Evolutionary conservation across 2,797 vertebrate species (phyloP).

Genomic region (Sparidentex hasta): DNA sequence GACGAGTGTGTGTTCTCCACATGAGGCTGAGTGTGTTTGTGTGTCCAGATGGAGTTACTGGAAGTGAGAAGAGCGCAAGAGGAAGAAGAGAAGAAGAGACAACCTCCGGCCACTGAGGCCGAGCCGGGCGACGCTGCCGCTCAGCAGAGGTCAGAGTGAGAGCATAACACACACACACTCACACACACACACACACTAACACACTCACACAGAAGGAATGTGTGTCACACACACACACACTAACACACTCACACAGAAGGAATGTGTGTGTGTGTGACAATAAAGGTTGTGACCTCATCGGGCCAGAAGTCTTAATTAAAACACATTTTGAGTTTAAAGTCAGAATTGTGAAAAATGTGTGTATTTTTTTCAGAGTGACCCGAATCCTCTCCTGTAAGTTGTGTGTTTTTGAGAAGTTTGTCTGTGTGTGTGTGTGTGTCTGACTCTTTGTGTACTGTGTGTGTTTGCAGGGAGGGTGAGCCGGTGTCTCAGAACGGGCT

Average conservation of each 20-base stretch:
- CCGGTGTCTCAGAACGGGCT: conserved; percentile 93
- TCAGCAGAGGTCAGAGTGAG: conserved; percentile 86
- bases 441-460: conserved; percentile 17
- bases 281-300: too few relatives aligned
- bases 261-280: too few relatives aligned
- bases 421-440: conserved; percentile 4
- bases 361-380: too few relatives aligned
- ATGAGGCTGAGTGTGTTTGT: background rate
- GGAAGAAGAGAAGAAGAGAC: conserved; percentile 92
- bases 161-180: too few relatives aligned
- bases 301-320: too few relatives aligned
- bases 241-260: too few relatives aligned
- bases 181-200: too few relatives aligned
- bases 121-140: conserved; percentile 85
- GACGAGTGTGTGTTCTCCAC: background rate
- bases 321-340: too few relatives aligned
- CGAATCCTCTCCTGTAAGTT: too few relatives aligned
- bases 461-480: conserved; percentile 89
- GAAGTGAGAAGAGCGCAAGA: conserved; percentile 96
- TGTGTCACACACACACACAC: too few relatives aligned
- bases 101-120: conserved; percentile 86
- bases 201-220: too few relatives aligned
- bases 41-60: conserved; percentile 91
- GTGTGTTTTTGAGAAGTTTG: background rate
- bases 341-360: too few relatives aligned